These are phyloP conservation scores for Trichonephila clavipes DNA, from an alignment of 1,140 invertebrate species.

Conservation along the genomic window DNA sequence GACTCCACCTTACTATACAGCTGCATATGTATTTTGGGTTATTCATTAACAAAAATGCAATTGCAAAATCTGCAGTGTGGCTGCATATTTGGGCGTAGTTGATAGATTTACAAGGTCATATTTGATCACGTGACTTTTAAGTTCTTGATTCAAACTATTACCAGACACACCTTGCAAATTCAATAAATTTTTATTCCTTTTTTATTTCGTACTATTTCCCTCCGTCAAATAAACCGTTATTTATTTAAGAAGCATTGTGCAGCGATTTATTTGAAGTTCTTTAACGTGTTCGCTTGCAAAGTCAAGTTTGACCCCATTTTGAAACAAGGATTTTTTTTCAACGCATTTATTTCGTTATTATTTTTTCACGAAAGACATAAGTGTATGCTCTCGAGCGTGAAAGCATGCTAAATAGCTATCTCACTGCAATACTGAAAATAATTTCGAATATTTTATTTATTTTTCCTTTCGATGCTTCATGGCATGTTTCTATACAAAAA, in stretches of 20 bases:
- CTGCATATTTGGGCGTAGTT: slow-evolving; percentile 58
- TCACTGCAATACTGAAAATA: not conserved
- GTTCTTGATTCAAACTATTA: slow-evolving; percentile 27
- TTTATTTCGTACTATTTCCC: not conserved
- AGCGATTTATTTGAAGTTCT: slow-evolving; percentile 33
- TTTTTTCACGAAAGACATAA: not conserved
- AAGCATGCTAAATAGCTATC: slow-evolving; percentile 9
- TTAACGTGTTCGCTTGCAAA: slow-evolving; percentile 25
- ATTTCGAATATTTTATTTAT: slow-evolving; percentile 8
- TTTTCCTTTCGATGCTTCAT: not conserved
- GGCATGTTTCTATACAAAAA: not conserved
- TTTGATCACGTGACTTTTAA: not conserved
- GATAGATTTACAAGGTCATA: slow-evolving; percentile 46
- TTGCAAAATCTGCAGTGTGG: slow-evolving; percentile 49
- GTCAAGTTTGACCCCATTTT: slow-evolving; percentile 55
- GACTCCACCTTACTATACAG: not conserved
- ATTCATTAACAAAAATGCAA: slow-evolving; percentile 4
- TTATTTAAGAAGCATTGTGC: slow-evolving; percentile 51
- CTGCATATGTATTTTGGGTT: not conserved
- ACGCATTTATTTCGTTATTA: not conserved
- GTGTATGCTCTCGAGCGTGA: not conserved
- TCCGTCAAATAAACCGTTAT: not conserved
- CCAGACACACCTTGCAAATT: slow-evolving; percentile 38
- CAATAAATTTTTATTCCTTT: slow-evolving; percentile 28
- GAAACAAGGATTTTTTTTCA: not conserved